Percentiles rank a stretch among this genome's conserved stretches.
Conservation (phyloP, 1,140 invertebrate species). For the Achatina immaculata region DNA sequence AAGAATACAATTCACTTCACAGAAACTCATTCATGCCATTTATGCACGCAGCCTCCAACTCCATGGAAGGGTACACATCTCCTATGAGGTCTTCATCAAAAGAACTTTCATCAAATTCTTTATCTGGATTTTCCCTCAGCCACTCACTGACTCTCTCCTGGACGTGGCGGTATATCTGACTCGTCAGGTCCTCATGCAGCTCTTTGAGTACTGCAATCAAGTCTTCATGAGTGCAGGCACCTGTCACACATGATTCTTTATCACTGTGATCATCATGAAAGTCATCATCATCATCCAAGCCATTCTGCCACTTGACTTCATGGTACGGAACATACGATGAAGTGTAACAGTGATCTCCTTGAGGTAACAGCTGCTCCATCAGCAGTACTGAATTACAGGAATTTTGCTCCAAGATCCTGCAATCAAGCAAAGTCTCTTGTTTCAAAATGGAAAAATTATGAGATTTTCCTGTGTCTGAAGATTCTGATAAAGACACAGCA, state of each 20-base stretch:
- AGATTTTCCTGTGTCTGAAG: background rate
- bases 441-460: background rate
- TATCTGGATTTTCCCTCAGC: slow-evolving; percentile 12
- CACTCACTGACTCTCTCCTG: slow-evolving; percentile 5
- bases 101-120: slow-evolving; percentile 24
- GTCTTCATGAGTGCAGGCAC: slow-evolving; percentile 17
- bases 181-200: slow-evolving; percentile 22
- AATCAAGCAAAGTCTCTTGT: background rate
- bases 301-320: too few species aligned
- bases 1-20: too few species aligned
- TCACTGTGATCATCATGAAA: too few species aligned
- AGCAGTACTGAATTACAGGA: too few species aligned
- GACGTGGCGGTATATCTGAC: slow-evolving; percentile 29
- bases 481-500: background rate
- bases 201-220: slow-evolving; percentile 14
- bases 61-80: background rate
- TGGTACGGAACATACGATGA: too few species aligned
- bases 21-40: background rate
- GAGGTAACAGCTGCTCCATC: background rate
- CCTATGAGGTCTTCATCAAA: slow-evolving; percentile 27
- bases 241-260: background rate
- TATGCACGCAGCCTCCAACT: background rate
- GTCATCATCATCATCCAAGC: background rate
- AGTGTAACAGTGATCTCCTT: background rate
- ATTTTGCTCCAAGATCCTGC: too few species aligned